Evolutionary conservation across 2,888 invertebrate genomes (phyloP).

Genomic region (Amaurobius ferox): DNA sequence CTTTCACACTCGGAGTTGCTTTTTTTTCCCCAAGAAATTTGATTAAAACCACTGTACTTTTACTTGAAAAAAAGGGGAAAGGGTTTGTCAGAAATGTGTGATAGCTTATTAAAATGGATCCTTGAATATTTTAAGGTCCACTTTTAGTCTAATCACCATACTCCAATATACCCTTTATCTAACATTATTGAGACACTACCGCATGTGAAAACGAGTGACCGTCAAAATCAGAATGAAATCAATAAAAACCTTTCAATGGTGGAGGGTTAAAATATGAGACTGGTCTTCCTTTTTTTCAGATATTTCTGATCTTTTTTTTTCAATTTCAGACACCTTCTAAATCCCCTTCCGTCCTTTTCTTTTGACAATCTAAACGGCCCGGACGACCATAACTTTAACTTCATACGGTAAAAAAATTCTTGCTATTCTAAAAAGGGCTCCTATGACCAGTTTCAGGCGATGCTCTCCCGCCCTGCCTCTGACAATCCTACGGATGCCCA

Average conservation of each 20-base stretch:
- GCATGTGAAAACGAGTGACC: no score
- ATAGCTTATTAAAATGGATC: no score
- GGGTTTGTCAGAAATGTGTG: no score
- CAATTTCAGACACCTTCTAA: not conserved
- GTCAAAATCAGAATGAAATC: no score
- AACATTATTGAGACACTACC: no score
- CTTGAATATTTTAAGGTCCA: no score
- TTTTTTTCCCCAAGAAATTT: no score
- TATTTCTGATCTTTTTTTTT: not conserved
- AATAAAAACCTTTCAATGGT: not conserved
- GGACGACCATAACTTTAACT: not conserved
- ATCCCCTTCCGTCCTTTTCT: not conserved
- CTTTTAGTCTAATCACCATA: no score
- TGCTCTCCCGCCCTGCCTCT: not conserved
- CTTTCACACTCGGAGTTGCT: no score
- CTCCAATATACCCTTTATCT: no score
- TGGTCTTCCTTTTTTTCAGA: not conserved
- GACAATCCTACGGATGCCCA: conserved; percentile 31
- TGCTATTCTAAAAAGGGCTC: conserved; percentile 23
- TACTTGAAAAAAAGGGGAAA: no score
- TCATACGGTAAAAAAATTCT: not conserved
- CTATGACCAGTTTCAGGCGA: conserved; percentile 38
- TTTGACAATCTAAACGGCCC: not conserved
- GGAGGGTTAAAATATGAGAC: not conserved
- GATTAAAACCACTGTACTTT: no score